Conservation (phyloP, 2,113 vertebrate species). For the Copsychus sechellarum region DNA sequence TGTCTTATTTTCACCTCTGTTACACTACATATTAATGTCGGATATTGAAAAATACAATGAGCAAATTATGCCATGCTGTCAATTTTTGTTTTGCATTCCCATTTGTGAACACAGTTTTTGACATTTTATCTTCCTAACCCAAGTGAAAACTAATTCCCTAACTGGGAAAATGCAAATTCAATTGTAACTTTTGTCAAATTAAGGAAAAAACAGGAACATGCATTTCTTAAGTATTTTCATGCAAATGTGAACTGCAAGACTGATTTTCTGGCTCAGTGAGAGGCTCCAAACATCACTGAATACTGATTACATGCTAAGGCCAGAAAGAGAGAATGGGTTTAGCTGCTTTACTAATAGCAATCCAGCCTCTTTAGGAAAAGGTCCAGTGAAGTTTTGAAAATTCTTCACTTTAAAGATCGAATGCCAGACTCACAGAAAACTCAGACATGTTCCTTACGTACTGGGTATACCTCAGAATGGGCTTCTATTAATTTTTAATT, state of each 20-base stretch:
- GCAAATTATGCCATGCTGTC: neutral
- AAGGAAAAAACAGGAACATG: neutral
- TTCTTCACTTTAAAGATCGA: neutral
- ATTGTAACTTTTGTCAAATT: neutral
- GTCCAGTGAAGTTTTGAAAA: neutral
- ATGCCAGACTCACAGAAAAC: neutral
- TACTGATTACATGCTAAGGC: neutral
- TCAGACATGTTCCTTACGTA: neutral
- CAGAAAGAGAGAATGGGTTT: neutral
- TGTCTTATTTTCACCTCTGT: constrained; percentile 40
- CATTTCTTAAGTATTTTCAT: neutral
- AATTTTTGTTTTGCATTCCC: constrained; percentile 29
- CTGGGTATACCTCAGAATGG: rapidly evolving
- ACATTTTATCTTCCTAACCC: neutral
- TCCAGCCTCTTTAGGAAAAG: neutral
- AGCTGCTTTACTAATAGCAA: neutral
- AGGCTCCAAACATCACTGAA: neutral
- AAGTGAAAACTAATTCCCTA: neutral
- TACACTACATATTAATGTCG: constrained; percentile 12
- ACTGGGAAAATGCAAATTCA: neutral
- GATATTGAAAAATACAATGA: neutral
- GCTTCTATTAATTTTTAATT: neutral
- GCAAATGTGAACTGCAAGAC: neutral
- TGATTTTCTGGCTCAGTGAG: neutral
- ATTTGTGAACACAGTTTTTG: neutral